Conservation (phyloP, 1,140 invertebrate genomes). For the Drosophila oshimai region DNA sequence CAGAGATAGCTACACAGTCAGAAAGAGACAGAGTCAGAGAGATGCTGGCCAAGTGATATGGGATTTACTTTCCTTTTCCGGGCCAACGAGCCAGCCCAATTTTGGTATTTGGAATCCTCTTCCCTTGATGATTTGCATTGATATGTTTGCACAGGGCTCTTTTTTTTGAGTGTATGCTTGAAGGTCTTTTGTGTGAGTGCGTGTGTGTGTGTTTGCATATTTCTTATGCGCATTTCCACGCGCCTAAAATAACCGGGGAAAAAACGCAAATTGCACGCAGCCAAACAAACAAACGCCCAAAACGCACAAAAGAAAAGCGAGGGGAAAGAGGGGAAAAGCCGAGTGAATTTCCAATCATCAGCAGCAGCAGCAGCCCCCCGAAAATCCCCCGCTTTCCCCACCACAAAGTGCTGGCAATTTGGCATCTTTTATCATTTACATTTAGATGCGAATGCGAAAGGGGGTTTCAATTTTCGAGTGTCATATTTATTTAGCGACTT, state of each 20-base stretch:
- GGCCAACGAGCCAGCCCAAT: not conserved
- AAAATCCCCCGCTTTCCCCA: not conserved
- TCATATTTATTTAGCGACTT: slow-evolving; percentile 39
- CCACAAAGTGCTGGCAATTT: slow-evolving; percentile 35
- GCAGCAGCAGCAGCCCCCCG: no score
- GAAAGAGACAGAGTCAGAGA: not conserved
- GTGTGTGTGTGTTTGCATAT: slow-evolving; percentile 57
- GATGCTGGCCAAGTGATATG: slow-evolving; percentile 39
- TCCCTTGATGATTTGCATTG: slow-evolving; percentile 34
- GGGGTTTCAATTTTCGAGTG: slow-evolving; percentile 14
- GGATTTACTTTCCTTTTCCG: slow-evolving; percentile 15
- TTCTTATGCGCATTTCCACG: slow-evolving; percentile 55
- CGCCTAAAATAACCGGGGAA: slow-evolving; percentile 46
- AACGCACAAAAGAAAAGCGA: not conserved
- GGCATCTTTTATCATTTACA: slow-evolving; percentile 61
- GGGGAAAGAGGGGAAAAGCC: no score
- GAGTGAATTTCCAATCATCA: slow-evolving; percentile 38
- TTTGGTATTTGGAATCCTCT: not conserved
- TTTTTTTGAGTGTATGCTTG: not conserved
- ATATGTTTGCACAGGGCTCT: slow-evolving; percentile 55
- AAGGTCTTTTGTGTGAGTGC: not conserved
- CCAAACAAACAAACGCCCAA: slow-evolving; percentile 11
- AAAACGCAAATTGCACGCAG: slow-evolving; percentile 25
- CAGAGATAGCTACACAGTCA: not conserved
- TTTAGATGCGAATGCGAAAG: slow-evolving; percentile 4